These are phyloP conservation scores for Stigmatopora argus DNA, from an alignment of 2,113 vertebrate genomes.

Conservation along the genomic window DNA sequence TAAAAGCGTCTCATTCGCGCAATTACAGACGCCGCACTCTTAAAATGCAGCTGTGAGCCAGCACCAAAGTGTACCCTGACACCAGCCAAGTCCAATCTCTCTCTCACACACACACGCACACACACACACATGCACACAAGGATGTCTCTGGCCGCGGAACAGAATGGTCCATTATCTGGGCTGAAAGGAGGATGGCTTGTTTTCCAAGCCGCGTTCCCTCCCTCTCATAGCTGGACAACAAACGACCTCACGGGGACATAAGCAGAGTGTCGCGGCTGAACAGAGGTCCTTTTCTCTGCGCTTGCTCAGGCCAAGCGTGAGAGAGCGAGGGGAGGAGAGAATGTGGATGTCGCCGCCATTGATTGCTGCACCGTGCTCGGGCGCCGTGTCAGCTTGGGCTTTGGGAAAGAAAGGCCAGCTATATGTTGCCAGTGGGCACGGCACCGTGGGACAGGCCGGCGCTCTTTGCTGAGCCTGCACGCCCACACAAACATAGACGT, in stretches of 20 bases:
- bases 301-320: slow-evolving; percentile 78
- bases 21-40: slow-evolving; percentile 41
- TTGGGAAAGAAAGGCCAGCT: slow-evolving; percentile 63
- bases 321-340: slow-evolving; percentile 51
- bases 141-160: slow-evolving; percentile 57
- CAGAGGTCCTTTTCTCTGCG: slow-evolving; percentile 82
- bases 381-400: slow-evolving; percentile 56
- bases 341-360: slow-evolving; percentile 54
- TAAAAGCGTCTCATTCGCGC: slow-evolving; percentile 49
- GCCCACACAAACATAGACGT: slow-evolving; percentile 58
- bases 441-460: slow-evolving; percentile 58
- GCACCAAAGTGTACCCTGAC: slow-evolving; percentile 64
- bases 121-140: slow-evolving; percentile 46
- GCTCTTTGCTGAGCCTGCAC: slow-evolving; percentile 47
- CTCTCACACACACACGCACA: not conserved
- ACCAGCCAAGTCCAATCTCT: slow-evolving; percentile 57
- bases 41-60: slow-evolving; percentile 57
- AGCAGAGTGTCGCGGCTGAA: slow-evolving; percentile 65
- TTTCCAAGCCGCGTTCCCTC: slow-evolving; percentile 56
- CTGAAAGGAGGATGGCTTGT: slow-evolving; percentile 65
- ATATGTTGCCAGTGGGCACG: slow-evolving; percentile 61
- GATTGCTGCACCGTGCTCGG: slow-evolving; percentile 51
- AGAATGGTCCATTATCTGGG: slow-evolving; percentile 65
- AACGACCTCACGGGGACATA: slow-evolving; percentile 71
- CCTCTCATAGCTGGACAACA: slow-evolving; percentile 66